phyloP scores from a whole-genome alignment of 2,797 vertebrate species.

The Tiaroga cobitis region DNA sequence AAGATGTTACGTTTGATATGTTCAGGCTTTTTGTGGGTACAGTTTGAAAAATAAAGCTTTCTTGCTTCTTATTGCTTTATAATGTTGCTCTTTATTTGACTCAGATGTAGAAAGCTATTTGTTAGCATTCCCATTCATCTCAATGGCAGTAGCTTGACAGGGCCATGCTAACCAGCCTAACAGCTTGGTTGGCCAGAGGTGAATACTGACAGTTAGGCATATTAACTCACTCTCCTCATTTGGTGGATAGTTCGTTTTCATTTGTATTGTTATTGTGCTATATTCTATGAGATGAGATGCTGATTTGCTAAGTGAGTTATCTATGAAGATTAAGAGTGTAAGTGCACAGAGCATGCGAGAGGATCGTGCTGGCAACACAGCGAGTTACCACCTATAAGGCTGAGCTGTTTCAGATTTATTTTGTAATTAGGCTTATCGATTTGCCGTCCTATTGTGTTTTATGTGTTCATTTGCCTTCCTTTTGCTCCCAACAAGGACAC shows the following conservation, averaged over 20 bases:
- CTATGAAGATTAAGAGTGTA: slow-evolving; percentile 34
- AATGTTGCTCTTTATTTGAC: not conserved
- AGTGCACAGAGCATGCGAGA: not conserved
- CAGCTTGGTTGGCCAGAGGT: not conserved
- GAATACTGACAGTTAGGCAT: not conserved
- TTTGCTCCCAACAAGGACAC: slow-evolving; percentile 45
- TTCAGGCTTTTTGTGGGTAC: not conserved
- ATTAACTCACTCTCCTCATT: not conserved
- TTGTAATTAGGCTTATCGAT: slow-evolving; percentile 62
- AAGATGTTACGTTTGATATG: not conserved
- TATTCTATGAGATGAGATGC: not conserved
- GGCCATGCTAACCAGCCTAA: not conserved
- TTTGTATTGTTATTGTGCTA: not conserved
- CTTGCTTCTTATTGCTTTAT: not conserved
- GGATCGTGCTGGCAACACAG: slow-evolving; percentile 26
- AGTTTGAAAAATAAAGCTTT: not conserved
- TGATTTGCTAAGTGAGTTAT: slow-evolving; percentile 31
- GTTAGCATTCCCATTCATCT: not conserved
- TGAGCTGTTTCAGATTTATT: slow-evolving; percentile 57
- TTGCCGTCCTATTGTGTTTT: slow-evolving; percentile 53
- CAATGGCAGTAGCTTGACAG: not conserved
- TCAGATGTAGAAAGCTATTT: not conserved
- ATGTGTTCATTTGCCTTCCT: slow-evolving; percentile 49
- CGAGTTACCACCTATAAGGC: slow-evolving; percentile 29
- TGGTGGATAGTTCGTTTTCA: not conserved